Evolutionary conservation across 2,113 vertebrate species (phyloP).

Genomic region (Periophthalmus modestus): DNA sequence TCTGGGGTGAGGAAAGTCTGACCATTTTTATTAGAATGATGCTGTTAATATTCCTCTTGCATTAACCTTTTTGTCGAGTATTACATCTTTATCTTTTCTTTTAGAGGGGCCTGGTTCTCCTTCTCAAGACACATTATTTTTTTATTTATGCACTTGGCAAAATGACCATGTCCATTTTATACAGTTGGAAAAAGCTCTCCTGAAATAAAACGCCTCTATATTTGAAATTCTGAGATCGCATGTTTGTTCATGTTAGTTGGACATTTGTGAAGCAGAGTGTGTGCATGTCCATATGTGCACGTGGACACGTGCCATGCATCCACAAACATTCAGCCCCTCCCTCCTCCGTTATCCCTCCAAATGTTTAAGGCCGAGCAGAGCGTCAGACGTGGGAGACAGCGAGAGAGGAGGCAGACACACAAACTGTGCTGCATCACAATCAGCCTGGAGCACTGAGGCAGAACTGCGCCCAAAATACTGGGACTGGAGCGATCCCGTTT

Average conservation of each 20-base stretch:
- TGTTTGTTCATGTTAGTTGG: neutral
- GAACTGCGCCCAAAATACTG: slow-evolving; percentile 75
- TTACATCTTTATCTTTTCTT: neutral
- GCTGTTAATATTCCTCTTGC: neutral
- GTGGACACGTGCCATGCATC: slow-evolving; percentile 44
- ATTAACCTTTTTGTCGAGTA: neutral
- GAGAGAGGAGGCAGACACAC: slow-evolving; percentile 41
- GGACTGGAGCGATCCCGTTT: slow-evolving; percentile 64
- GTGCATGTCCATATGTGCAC: slow-evolving; percentile 8
- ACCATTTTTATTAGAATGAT: neutral
- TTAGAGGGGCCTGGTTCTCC: neutral
- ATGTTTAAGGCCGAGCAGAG: slow-evolving; percentile 67
- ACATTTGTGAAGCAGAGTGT: slow-evolving; percentile 25
- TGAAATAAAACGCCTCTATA: neutral
- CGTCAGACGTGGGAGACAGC: slow-evolving; percentile 51
- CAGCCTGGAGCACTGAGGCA: slow-evolving; percentile 71
- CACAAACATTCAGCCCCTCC: slow-evolving; percentile 60
- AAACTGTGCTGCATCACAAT: slow-evolving; percentile 75
- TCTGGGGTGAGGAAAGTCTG: neutral
- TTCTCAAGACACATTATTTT: neutral
- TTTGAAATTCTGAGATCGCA: slow-evolving; percentile 21
- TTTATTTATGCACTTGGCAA: neutral
- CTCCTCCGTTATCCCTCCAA: slow-evolving; percentile 66
- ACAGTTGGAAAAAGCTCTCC: slow-evolving; percentile 1
- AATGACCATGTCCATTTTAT: neutral